Evolutionary conservation across 2,888 invertebrate genomes (phyloP).

Genomic region (Drosophila mercatorum): DNA sequence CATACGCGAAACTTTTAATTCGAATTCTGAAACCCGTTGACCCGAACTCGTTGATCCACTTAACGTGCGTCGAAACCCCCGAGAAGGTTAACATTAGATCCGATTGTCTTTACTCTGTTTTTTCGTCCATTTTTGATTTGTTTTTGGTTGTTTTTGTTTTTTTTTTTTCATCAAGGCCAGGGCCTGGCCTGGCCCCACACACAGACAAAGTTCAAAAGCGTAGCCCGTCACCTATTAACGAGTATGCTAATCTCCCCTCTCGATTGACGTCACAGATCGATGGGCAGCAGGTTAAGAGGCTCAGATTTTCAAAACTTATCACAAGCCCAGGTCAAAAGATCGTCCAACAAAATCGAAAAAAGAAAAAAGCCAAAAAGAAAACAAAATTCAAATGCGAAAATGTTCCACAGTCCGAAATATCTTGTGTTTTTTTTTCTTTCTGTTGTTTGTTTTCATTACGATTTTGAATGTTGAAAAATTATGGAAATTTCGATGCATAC

Average conservation of each 20-base stretch:
- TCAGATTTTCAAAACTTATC: conserved; percentile 15
- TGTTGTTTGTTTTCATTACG: conserved; percentile 55
- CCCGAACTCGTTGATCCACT: conserved; percentile 59
- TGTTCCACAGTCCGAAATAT: neutral
- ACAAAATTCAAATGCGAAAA: neutral
- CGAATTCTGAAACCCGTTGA: conserved; percentile 59
- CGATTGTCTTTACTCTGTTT: neutral
- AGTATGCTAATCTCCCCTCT: conserved; percentile 39
- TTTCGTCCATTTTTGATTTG: neutral
- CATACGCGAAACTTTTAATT: conserved; percentile 19
- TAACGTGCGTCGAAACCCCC: conserved; percentile 16
- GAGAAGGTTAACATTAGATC: conserved; percentile 43
- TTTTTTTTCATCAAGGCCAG: conserved; percentile 41
- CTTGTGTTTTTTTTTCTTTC: neutral
- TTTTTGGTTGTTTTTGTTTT: too few relatives aligned
- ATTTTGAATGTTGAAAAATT: conserved; percentile 27
- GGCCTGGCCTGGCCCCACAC: conserved; percentile 6
- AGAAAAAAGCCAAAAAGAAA: neutral
- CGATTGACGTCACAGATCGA: conserved; percentile 31
- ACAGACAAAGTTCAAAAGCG: conserved; percentile 44
- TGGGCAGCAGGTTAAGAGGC: conserved; percentile 13
- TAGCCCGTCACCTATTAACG: conserved; percentile 33
- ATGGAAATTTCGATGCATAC: conserved; percentile 36
- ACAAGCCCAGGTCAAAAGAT: conserved; percentile 38
- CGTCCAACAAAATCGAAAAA: neutral